Conservation (phyloP, 2,797 vertebrate species). For the Coluber constrictor region DNA sequence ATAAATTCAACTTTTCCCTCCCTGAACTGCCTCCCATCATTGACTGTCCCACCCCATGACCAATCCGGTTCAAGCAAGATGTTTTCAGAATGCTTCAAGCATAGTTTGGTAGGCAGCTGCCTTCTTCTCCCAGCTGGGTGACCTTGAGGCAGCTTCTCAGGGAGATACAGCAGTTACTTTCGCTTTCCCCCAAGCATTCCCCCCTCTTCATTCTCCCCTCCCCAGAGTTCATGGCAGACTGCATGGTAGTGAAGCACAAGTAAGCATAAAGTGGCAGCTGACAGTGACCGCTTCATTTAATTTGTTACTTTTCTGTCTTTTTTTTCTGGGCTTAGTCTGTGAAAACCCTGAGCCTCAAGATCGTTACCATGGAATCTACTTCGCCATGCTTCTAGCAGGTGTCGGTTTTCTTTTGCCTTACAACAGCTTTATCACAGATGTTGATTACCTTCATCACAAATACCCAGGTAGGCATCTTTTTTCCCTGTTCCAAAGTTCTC, state of each 20-base stretch:
- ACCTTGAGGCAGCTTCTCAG: not conserved
- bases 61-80: not conserved
- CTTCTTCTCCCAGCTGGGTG: not conserved
- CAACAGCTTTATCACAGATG: slow-evolving; percentile 97
- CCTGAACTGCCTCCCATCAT: not conserved
- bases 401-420: slow-evolving; percentile 96
- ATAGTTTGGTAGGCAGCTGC: not conserved
- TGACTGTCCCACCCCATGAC: not conserved
- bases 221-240: not conserved
- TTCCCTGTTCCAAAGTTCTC: not conserved
- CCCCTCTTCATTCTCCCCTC: rapidly evolving
- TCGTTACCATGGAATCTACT: slow-evolving; percentile 94
- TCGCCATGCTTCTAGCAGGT: slow-evolving; percentile 94
- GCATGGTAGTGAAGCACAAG: too few relatives aligned
- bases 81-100: not conserved
- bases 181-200: not conserved
- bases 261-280: too few relatives aligned
- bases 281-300: not conserved
- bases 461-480: slow-evolving; percentile 79
- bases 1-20: not conserved
- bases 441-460: slow-evolving; percentile 95
- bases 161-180: not conserved
- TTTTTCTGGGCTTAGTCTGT: slow-evolving; percentile 60
- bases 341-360: slow-evolving; percentile 87
- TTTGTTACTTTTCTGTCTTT: not conserved